Conservation (phyloP, 2,888 invertebrate species). For the Drosophila flavopinicola region DNA sequence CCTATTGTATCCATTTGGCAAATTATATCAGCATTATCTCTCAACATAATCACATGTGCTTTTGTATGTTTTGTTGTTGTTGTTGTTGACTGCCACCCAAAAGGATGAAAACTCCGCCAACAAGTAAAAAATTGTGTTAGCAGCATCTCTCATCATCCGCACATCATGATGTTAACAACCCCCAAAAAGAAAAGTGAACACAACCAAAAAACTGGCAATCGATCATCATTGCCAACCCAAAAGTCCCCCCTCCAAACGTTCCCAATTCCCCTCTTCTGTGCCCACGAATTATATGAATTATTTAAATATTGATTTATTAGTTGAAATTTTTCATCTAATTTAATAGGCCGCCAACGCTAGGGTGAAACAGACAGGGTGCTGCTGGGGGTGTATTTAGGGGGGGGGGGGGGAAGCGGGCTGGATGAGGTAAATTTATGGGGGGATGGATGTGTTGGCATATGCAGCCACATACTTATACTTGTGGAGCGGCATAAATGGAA, state of each 20-base stretch:
- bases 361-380: background rate
- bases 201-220: slow-evolving; percentile 40
- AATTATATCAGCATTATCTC: background rate
- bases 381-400: no score
- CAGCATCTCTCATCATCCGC: slow-evolving; percentile 9
- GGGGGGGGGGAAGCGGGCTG: background rate
- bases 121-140: background rate
- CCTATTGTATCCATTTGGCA: background rate
- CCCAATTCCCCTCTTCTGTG: background rate
- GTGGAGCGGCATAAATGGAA: slow-evolving; percentile 55
- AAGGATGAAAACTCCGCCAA: background rate
- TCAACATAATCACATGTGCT: slow-evolving; percentile 37
- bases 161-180: slow-evolving; percentile 40
- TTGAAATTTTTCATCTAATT: slow-evolving; percentile 66
- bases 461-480: slow-evolving; percentile 11
- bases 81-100: background rate
- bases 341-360: slow-evolving; percentile 26
- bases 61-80: no score
- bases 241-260: background rate
- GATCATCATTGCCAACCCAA: slow-evolving; percentile 51
- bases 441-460: slow-evolving; percentile 1
- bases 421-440: slow-evolving; percentile 11
- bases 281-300: slow-evolving; percentile 67
- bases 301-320: slow-evolving; percentile 76
- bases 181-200: slow-evolving; percentile 3